These are phyloP conservation scores for Anneissia japonica DNA, from an alignment of 35 echinoderm and acorn worm genomes.

Conservation along the genomic window DNA sequence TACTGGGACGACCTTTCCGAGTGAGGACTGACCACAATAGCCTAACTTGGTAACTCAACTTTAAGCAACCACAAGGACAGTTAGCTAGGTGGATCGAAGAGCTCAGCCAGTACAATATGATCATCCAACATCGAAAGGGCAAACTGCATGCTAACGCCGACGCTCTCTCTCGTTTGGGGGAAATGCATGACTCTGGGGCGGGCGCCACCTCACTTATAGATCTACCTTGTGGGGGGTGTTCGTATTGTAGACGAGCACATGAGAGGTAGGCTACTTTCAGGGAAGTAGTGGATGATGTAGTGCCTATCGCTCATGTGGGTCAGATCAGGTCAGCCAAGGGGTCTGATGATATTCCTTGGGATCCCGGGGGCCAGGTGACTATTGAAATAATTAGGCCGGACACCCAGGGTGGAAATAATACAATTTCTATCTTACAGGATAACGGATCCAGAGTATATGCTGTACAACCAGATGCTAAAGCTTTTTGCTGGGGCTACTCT, in stretches of 20 bases:
- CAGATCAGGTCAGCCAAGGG: too few species aligned
- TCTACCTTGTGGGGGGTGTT: background rate
- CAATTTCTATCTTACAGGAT: too few species aligned
- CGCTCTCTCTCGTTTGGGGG: conserved; percentile 20
- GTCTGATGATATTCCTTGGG: too few species aligned
- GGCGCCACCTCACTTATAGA: background rate
- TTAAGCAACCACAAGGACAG: conserved; percentile 35
- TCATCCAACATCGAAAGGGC: conserved; percentile 18
- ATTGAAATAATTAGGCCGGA: background rate
- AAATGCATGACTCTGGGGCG: background rate
- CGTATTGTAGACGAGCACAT: background rate
- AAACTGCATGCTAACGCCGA: conserved; percentile 34
- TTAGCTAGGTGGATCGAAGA: conserved; percentile 49
- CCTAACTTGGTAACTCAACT: conserved; percentile 31
- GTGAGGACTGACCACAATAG: conserved; percentile 39
- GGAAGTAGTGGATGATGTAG: conserved; percentile 3
- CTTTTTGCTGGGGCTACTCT: background rate
- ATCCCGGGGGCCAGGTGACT: background rate
- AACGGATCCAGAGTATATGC: too few species aligned
- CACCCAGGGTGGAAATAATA: background rate
- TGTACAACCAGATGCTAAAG: background rate
- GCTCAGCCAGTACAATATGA: conserved; percentile 52
- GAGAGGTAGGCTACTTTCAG: background rate
- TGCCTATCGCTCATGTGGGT: background rate
- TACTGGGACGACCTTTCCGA: conserved; percentile 19